phyloP scores from a whole-genome alignment of 2,888 invertebrate species.

The Nomada goodeniana region DNA sequence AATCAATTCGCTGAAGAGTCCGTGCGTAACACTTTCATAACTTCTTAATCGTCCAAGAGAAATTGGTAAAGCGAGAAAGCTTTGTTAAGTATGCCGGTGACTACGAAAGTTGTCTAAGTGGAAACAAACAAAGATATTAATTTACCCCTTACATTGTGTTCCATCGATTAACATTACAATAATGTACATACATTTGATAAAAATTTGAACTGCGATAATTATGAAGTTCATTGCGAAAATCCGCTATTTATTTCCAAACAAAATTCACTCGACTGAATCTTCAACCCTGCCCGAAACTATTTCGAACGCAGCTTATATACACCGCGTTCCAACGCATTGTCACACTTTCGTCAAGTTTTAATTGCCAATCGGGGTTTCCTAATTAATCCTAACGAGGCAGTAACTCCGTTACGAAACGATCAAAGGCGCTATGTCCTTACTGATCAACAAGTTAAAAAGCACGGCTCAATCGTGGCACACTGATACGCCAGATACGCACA shows the following conservation, averaged over 20 bases:
- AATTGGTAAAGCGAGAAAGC: too few species aligned
- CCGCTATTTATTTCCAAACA: too few species aligned
- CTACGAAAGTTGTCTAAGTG: too few species aligned
- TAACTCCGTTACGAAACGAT: slow-evolving; percentile 8
- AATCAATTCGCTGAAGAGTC: too few species aligned
- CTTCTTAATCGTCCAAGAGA: too few species aligned
- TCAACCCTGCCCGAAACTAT: background rate
- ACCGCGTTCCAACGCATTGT: background rate
- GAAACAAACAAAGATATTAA: too few species aligned
- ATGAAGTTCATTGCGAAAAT: too few species aligned
- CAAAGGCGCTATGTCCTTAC: background rate
- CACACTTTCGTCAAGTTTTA: background rate
- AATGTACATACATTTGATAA: too few species aligned
- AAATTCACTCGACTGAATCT: too few species aligned
- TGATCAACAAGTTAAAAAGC: slow-evolving; percentile 53
- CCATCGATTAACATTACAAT: background rate
- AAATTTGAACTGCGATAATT: too few species aligned
- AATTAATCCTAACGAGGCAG: slow-evolving; percentile 38
- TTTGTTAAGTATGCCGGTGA: too few species aligned
- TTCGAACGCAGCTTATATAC: background rate
- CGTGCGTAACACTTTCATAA: too few species aligned
- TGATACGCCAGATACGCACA: slow-evolving; percentile 24
- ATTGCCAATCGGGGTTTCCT: slow-evolving; percentile 7
- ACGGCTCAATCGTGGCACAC: slow-evolving; percentile 42
- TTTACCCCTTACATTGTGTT: background rate